These are phyloP conservation scores for Pasiphila rectangulata DNA, from an alignment of 2,888 invertebrate genomes.

Conservation along the genomic window DNA sequence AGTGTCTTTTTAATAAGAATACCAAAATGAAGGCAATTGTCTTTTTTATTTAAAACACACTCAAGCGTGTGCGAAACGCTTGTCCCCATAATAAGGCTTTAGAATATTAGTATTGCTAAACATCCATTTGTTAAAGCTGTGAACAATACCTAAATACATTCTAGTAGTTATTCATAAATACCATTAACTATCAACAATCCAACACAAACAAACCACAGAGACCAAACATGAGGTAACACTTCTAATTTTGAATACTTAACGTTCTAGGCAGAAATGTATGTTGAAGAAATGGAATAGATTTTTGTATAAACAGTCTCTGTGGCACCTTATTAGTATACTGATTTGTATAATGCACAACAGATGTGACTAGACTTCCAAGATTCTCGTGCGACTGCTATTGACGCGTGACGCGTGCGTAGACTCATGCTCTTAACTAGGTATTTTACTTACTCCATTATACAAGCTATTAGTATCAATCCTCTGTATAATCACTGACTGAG, in stretches of 20 bases:
- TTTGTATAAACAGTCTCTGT: background rate
- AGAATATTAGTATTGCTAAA: slow-evolving; percentile 49
- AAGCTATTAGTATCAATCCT: background rate
- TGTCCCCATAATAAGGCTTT: slow-evolving; percentile 42
- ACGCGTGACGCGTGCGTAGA: slow-evolving; percentile 19
- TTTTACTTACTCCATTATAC: background rate
- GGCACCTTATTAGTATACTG: slow-evolving; percentile 28
- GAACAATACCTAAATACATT: slow-evolving; percentile 43
- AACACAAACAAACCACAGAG: slow-evolving; percentile 25
- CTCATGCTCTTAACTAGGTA: slow-evolving; percentile 11
- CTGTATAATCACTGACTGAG: background rate
- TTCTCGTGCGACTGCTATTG: slow-evolving; percentile 41
- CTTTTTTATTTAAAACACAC: no score
- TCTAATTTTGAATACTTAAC: no score
- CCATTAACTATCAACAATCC: slow-evolving; percentile 38
- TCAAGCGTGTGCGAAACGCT: slow-evolving; percentile 13
- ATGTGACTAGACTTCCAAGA: slow-evolving; percentile 68
- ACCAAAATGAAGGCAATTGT: background rate
- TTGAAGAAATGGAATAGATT: background rate
- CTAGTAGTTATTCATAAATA: slow-evolving; percentile 33
- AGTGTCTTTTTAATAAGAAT: background rate
- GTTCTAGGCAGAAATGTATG: no score
- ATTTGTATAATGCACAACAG: slow-evolving; percentile 57
- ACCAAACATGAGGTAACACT: slow-evolving; percentile 13
- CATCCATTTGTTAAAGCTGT: slow-evolving; percentile 50